Evolutionary conservation across 64 coral and sea anemone genomes (phyloP).

Genomic region (Anthopleura sola): DNA sequence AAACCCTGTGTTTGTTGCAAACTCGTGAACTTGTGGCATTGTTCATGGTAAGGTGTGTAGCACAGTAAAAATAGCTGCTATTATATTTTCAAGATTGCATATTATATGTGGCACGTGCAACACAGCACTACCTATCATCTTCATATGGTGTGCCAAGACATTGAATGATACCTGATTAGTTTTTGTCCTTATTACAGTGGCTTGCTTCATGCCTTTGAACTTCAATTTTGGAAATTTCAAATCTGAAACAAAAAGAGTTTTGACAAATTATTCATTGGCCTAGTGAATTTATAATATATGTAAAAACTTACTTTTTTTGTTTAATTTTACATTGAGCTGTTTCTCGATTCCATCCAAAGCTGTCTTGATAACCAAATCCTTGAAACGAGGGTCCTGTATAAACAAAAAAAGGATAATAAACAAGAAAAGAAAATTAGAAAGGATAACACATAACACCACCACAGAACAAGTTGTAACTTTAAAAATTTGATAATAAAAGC

Average conservation of each 20-base stretch:
- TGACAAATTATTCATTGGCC: not conserved
- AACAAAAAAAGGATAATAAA: not conserved
- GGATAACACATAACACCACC: not conserved
- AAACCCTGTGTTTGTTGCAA: too few species aligned
- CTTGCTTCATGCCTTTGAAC: conserved; percentile 87
- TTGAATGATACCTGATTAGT: conserved; percentile 29
- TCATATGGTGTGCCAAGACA: too few species aligned
- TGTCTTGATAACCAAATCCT: conserved; percentile 86
- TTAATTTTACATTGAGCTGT: conserved; percentile 72
- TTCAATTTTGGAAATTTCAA: conserved; percentile 93
- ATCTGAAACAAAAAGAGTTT: conserved; percentile 42
- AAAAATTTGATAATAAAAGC: too few species aligned
- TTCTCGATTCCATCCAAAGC: conserved; percentile 83
- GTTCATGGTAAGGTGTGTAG: too few species aligned
- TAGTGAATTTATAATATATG: not conserved
- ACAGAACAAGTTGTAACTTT: too few species aligned
- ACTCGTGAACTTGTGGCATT: too few species aligned
- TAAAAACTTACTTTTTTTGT: conserved; percentile 87
- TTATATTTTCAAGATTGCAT: too few species aligned
- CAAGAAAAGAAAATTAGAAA: not conserved
- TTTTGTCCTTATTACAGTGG: conserved; percentile 84
- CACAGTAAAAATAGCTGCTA: too few species aligned
- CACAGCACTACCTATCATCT: too few species aligned
- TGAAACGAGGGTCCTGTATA: conserved; percentile 74
- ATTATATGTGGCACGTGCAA: too few species aligned